These are phyloP conservation scores for Ptilodon capucinus DNA, from an alignment of 2,888 invertebrate species.

Conservation along the genomic window DNA sequence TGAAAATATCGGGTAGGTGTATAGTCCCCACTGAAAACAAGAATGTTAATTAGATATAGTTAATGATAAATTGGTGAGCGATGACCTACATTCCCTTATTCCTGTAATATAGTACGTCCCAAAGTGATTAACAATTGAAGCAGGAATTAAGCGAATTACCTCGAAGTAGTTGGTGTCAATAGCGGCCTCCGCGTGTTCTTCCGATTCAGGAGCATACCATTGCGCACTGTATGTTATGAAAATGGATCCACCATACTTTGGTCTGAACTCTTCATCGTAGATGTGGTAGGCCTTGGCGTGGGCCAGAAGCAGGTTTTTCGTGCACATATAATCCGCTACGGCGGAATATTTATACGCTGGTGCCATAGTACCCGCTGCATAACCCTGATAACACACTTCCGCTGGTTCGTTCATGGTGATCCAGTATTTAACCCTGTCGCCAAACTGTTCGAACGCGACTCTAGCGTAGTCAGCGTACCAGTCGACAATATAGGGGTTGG, in stretches of 20 bases:
- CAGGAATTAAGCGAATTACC: no score
- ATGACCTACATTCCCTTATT: no score
- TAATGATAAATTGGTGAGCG: no score
- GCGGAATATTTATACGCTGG: constrained; percentile 1
- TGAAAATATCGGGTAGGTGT: constrained; percentile 69
- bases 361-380: no score
- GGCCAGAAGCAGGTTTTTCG: constrained; percentile 6
- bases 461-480: constrained; percentile 72
- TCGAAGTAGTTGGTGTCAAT: constrained; percentile 40
- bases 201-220: constrained; percentile 51
- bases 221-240: constrained; percentile 43
- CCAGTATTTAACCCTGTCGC: constrained; percentile 74
- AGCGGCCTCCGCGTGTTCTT: constrained; percentile 55
- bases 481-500: constrained; percentile 62
- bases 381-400: no score
- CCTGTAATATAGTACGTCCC: no score
- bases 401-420: no score
- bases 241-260: constrained; percentile 36
- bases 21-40: constrained; percentile 62
- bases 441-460: constrained; percentile 60
- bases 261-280: constrained; percentile 24
- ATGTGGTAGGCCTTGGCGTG: constrained; percentile 9
- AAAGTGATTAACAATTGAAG: no score
- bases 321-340: constrained; percentile 5
- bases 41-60: no score